phyloP scores from a whole-genome alignment of 2,797 vertebrate genomes.

The Champsocephalus esox region DNA sequence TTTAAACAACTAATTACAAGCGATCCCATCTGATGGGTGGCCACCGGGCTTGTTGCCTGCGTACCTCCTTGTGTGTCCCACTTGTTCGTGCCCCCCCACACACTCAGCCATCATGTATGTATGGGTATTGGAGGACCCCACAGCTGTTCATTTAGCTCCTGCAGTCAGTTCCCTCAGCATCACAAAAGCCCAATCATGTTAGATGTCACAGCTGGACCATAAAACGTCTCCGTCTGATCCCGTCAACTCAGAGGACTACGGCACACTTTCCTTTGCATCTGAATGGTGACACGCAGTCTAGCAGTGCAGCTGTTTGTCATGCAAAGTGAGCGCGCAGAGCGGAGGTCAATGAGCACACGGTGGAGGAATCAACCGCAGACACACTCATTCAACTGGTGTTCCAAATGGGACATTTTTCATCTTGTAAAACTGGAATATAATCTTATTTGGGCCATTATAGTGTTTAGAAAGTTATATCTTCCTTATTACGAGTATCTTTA shows the following conservation, averaged over 20 bases:
- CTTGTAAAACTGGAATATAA: background rate
- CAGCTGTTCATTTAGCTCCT: conserved; percentile 47
- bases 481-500: background rate
- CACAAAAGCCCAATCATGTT: conserved; percentile 68
- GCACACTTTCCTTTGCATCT: conserved; percentile 53
- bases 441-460: background rate
- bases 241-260: conserved; percentile 20
- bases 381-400: conserved; percentile 4
- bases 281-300: conserved; percentile 38
- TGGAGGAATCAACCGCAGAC: conserved; percentile 1
- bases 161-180: conserved; percentile 20
- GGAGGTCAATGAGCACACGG: conserved; percentile 29
- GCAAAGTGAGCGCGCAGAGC: conserved; percentile 30
- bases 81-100: conserved; percentile 63
- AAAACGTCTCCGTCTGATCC: conserved; percentile 9
- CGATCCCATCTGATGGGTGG: conserved; percentile 75
- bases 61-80: conserved; percentile 71
- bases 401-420: background rate
- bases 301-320: conserved; percentile 40
- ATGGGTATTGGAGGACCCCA: conserved; percentile 67
- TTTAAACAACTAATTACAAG: conserved; percentile 83
- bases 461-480: background rate
- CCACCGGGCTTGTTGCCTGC: conserved; percentile 61
- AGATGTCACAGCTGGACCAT: conserved; percentile 69
- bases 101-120: conserved; percentile 68